Conservation (phyloP, 2,113 vertebrate genomes). For the Dromas ardeola region DNA sequence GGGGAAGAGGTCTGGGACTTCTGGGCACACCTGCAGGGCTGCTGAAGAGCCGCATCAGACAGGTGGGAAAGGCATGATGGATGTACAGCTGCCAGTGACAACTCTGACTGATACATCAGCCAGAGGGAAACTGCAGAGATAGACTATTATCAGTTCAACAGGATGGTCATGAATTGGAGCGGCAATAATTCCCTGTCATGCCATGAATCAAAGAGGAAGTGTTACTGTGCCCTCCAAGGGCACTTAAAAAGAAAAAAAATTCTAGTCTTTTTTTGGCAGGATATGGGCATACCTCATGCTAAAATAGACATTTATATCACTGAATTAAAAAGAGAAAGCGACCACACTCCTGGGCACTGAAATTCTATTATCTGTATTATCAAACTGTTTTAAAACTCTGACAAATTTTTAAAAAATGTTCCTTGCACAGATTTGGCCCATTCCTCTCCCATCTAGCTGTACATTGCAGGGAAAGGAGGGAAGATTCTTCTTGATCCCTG, state of each 20-base stretch:
- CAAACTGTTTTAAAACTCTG: not conserved
- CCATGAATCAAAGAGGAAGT: not conserved
- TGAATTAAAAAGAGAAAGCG: not conserved
- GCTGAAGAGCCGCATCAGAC: not conserved
- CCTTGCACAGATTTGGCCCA: too few relatives aligned
- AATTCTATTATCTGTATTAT: not conserved
- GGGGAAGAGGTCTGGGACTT: not conserved
- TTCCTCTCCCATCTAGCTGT: not conserved
- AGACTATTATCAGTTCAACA: not conserved
- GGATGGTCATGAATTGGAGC: not conserved
- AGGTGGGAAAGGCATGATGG: not conserved
- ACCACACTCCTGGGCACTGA: not conserved
- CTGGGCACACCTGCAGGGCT: not conserved
- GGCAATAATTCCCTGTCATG: not conserved
- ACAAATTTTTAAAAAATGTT: not conserved
- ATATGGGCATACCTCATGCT: not conserved
- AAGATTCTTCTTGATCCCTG: not conserved
- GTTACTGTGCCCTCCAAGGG: not conserved
- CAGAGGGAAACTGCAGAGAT: not conserved
- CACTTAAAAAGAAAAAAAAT: not conserved
- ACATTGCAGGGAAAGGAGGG: not conserved
- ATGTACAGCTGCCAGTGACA: not conserved
- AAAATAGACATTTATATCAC: not conserved
- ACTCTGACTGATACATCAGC: not conserved
- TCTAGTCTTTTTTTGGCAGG: not conserved